Evolutionary conservation across 92 coral and sea anemone species (phyloP).

Genomic region (Zoanthus sansibaricus): DNA sequence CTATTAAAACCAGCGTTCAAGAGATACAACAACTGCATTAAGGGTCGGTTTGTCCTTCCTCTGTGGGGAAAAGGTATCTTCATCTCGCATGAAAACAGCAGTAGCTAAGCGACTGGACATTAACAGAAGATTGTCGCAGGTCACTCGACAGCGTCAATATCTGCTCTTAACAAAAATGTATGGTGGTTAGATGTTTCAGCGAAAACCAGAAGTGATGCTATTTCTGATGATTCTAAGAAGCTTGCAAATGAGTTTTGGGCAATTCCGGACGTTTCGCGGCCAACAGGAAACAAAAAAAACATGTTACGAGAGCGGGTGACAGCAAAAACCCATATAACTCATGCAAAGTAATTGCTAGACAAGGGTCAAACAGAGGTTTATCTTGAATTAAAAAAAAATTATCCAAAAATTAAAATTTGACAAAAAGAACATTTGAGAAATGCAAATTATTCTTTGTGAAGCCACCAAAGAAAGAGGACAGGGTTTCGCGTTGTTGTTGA

Average conservation of each 20-base stretch:
- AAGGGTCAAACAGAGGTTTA: too few relatives aligned
- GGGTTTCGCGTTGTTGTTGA: slow-evolving; percentile 51
- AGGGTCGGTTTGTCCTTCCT: slow-evolving; percentile 39
- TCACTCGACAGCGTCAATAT: neutral
- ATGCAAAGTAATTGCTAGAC: slow-evolving; percentile 52
- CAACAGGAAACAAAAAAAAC: slow-evolving; percentile 21
- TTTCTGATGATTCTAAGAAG: neutral
- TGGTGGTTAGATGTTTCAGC: too few relatives aligned
- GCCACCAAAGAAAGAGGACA: slow-evolving; percentile 30
- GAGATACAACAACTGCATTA: slow-evolving; percentile 45
- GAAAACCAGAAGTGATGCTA: neutral
- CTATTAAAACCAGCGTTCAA: slow-evolving; percentile 27
- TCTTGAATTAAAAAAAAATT: neutral
- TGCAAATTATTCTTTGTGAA: neutral
- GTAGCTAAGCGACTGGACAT: slow-evolving; percentile 43
- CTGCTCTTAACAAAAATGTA: neutral
- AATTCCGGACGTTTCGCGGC: neutral
- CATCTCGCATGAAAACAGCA: slow-evolving; percentile 41
- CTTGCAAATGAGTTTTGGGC: neutral
- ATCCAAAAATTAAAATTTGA: neutral
- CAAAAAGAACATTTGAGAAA: slow-evolving; percentile 32
- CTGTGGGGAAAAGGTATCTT: slow-evolving; percentile 34
- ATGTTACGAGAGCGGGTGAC: slow-evolving; percentile 41
- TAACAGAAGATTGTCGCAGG: slow-evolving; percentile 35
- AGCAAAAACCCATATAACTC: slow-evolving; percentile 39